These are phyloP conservation scores for Antechinus stuartii DNA, from an alignment of 2,113 vertebrate species.

Conservation along the genomic window DNA sequence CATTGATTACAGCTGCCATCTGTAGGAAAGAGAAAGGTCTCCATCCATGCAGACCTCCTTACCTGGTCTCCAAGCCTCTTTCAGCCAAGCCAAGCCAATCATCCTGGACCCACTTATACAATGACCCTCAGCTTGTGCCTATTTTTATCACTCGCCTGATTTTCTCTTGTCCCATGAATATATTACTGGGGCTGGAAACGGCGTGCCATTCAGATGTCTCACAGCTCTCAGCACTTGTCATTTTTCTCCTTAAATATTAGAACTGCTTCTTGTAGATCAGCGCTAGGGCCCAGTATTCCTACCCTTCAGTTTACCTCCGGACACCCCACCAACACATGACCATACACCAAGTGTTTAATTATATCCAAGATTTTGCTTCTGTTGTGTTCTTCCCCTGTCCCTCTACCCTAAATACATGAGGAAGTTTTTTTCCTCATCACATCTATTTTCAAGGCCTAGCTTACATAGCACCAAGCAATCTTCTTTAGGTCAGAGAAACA, in stretches of 20 bases:
- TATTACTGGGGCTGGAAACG: background rate
- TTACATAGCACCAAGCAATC: background rate
- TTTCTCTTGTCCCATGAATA: no score
- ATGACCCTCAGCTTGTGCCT: background rate
- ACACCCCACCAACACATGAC: background rate
- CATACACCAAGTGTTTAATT: background rate
- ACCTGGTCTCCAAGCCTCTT: background rate
- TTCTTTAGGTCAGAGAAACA: background rate
- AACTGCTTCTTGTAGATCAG: background rate
- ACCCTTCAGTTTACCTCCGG: no score
- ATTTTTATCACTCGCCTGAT: background rate
- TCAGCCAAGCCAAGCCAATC: background rate
- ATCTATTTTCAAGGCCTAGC: no score
- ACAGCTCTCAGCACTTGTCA: background rate
- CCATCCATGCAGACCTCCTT: background rate
- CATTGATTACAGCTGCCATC: constrained; percentile 17
- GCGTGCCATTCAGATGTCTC: background rate
- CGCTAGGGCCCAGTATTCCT: background rate
- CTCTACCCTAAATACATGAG: background rate
- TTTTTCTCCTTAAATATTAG: background rate
- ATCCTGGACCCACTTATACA: background rate
- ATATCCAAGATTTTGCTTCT: background rate
- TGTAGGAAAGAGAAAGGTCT: background rate
- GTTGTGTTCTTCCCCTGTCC: background rate
- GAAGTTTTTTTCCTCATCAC: no score